Percentiles rank a stretch among this genome's conserved stretches.
Conservation (phyloP, 1,140 invertebrate genomes). For the Theocolax elegans region DNA sequence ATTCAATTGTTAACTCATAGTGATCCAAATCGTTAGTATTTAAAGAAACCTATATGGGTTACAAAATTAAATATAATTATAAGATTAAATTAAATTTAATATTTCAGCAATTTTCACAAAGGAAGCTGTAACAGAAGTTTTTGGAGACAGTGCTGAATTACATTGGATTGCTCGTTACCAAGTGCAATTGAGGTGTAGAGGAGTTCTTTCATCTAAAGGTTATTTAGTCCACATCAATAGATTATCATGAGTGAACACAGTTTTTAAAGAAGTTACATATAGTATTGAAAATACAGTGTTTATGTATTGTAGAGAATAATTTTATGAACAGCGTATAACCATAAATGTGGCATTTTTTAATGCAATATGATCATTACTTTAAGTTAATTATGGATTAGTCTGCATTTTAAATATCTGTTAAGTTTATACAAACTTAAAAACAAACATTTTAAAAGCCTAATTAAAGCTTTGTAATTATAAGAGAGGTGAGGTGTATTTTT, state of each 20-base stretch:
- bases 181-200: constrained; percentile 88
- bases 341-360: too few species aligned
- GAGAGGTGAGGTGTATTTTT: too few species aligned
- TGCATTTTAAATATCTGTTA: too few species aligned
- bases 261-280: background rate
- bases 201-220: constrained; percentile 89
- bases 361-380: too few species aligned
- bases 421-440: too few species aligned
- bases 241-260: constrained; percentile 12
- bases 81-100: constrained; percentile 26
- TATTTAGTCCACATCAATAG: constrained; percentile 71
- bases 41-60: background rate
- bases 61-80: constrained; percentile 13
- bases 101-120: constrained; percentile 46
- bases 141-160: constrained; percentile 64
- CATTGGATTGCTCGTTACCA: constrained; percentile 86
- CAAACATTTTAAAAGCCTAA: too few species aligned
- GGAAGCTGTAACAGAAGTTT: constrained; percentile 65
- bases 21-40: constrained; percentile 83
- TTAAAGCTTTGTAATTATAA: too few species aligned
- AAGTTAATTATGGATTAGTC: too few species aligned
- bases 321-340: too few species aligned
- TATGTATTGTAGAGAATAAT: background rate
- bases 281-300: constrained; percentile 5
- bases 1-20: constrained; percentile 95